These are phyloP conservation scores for Phalacrocorax pelagicus DNA, from an alignment of 2,113 vertebrate species.

Conservation along the genomic window DNA sequence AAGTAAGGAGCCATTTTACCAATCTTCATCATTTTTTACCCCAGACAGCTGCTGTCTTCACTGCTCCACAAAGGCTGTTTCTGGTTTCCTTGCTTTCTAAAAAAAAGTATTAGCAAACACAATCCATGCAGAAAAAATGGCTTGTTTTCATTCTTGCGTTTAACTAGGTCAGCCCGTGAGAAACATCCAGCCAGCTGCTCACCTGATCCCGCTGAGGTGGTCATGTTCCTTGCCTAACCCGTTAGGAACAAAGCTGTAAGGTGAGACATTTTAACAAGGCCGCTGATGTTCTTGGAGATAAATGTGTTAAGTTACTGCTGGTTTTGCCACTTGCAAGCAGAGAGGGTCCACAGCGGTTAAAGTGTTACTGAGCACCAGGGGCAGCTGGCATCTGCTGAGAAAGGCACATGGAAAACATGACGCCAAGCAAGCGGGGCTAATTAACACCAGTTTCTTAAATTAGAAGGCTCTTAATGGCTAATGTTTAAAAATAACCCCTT, in stretches of 20 bases:
- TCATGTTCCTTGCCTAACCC: neutral
- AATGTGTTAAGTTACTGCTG: neutral
- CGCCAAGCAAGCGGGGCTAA: neutral
- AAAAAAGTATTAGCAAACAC: neutral
- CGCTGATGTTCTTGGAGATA: conserved; percentile 19
- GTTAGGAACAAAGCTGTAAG: neutral
- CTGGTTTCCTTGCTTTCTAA: neutral
- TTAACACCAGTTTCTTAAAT: conserved; percentile 71
- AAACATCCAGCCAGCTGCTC: neutral
- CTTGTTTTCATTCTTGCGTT: neutral
- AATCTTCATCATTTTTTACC: neutral
- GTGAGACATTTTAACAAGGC: neutral
- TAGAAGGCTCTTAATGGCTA: conserved; percentile 60
- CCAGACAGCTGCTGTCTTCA: neutral
- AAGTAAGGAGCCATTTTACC: neutral
- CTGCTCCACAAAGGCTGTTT: neutral
- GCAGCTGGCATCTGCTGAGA: neutral
- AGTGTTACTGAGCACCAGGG: neutral
- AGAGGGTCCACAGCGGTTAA: neutral
- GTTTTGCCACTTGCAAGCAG: neutral
- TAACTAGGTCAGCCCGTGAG: neutral
- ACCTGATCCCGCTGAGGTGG: neutral
- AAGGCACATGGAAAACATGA: conserved; percentile 31
- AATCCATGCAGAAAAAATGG: neutral
- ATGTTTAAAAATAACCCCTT: conserved; percentile 72